These are phyloP conservation scores for Peromyscus aztecus DNA, from an alignment of 2,797 vertebrate genomes.

Conservation along the genomic window DNA sequence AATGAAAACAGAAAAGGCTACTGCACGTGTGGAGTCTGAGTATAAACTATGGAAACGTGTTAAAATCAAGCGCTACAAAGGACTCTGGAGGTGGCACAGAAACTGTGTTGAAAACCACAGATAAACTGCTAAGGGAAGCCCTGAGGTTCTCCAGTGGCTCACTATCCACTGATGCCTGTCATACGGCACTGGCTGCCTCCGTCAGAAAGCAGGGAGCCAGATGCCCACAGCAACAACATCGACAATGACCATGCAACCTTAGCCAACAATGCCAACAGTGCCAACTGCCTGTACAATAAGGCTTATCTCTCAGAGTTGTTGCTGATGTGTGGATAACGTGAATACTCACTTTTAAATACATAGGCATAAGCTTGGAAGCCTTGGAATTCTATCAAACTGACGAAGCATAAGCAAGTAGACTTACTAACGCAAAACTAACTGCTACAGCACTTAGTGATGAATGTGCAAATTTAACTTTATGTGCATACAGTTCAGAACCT, in stretches of 20 bases:
- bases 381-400: not conserved
- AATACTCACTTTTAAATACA: conserved; percentile 34
- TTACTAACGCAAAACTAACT: conserved; percentile 56
- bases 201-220: not conserved
- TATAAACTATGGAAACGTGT: conserved; percentile 2
- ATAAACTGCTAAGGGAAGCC: not conserved
- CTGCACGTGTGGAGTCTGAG: not conserved
- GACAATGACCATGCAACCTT: not conserved
- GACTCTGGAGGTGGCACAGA: not conserved
- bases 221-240: not conserved
- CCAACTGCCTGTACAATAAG: not conserved
- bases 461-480: conserved; percentile 48
- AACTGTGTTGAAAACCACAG: not conserved
- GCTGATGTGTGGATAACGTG: not conserved
- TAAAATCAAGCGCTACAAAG: conserved; percentile 32
- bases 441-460: not conserved
- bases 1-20: not conserved
- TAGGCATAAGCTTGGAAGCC: not conserved
- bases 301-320: not conserved
- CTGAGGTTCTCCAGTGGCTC: not conserved
- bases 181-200: not conserved
- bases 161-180: not conserved
- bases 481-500: conserved; percentile 4
- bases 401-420: not conserved
- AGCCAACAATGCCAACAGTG: not conserved